Evolutionary conservation across 1,140 invertebrate species (phyloP).

Genomic region (Drosophila guanche): DNA sequence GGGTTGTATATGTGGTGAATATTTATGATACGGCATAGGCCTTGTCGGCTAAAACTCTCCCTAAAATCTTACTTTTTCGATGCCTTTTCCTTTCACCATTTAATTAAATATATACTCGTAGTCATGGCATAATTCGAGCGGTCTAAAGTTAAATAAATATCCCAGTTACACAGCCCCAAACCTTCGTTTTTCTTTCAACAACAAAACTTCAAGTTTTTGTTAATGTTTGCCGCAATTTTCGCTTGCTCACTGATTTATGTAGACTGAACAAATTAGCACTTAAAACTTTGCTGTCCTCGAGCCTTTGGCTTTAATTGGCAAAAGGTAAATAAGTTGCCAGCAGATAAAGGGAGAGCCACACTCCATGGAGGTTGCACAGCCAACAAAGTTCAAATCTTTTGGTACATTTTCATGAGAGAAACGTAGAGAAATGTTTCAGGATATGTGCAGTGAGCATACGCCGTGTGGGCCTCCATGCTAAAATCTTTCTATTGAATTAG

Average conservation of each 20-base stretch:
- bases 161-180: too few species aligned
- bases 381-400: constrained; percentile 17
- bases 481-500: constrained; percentile 9
- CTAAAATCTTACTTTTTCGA: too few species aligned
- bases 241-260: background rate
- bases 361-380: too few species aligned
- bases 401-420: constrained; percentile 17
- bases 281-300: constrained; percentile 18
- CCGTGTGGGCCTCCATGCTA: constrained; percentile 13
- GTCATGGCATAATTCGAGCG: too few species aligned
- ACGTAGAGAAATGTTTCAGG: background rate
- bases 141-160: too few species aligned
- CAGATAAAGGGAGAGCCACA: background rate
- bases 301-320: constrained; percentile 48
- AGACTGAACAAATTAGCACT: constrained; percentile 36
- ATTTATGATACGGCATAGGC: background rate
- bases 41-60: background rate
- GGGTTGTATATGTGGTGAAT: background rate
- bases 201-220: too few species aligned
- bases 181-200: too few species aligned
- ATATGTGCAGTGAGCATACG: constrained; percentile 36
- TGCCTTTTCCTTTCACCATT: too few species aligned
- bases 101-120: too few species aligned
- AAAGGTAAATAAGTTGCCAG: constrained; percentile 17
- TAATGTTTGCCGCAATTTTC: too few species aligned